Conservation (phyloP, 2,888 invertebrate species). For the Monoplex corrugatus region DNA sequence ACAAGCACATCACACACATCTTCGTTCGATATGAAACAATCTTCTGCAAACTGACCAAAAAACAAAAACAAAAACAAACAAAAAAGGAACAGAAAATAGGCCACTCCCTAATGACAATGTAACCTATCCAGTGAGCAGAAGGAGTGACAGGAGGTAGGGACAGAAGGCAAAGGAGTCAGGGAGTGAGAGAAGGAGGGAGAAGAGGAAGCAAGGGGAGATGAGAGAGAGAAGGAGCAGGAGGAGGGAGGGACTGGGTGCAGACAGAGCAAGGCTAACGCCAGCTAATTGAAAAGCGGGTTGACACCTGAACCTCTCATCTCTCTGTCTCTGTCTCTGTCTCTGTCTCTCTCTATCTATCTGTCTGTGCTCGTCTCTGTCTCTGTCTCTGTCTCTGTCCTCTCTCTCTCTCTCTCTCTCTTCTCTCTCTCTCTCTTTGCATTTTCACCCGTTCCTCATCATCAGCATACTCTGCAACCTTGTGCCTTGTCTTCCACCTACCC, state of each 20-base stretch:
- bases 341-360: not conserved
- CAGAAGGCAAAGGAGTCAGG: not conserved
- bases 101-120: conserved; percentile 6
- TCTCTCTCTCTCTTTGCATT: no score
- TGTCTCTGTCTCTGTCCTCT: not conserved
- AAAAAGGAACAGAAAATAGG: not conserved
- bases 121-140: conserved; percentile 3
- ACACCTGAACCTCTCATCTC: conserved; percentile 33
- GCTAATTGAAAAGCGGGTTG: not conserved
- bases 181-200: not conserved
- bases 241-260: not conserved
- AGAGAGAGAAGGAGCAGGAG: not conserved
- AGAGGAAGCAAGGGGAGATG: not conserved
- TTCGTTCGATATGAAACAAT: no score
- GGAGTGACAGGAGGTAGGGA: not conserved
- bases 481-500: no score
- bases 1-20: not conserved
- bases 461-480: no score
- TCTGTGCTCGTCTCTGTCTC: not conserved
- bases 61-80: not conserved
- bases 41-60: not conserved
- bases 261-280: not conserved
- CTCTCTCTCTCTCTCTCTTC: not conserved
- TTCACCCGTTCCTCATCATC: no score
- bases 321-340: not conserved